phyloP scores from a whole-genome alignment of 2,797 vertebrate genomes.

The Diglossa cyanea region DNA sequence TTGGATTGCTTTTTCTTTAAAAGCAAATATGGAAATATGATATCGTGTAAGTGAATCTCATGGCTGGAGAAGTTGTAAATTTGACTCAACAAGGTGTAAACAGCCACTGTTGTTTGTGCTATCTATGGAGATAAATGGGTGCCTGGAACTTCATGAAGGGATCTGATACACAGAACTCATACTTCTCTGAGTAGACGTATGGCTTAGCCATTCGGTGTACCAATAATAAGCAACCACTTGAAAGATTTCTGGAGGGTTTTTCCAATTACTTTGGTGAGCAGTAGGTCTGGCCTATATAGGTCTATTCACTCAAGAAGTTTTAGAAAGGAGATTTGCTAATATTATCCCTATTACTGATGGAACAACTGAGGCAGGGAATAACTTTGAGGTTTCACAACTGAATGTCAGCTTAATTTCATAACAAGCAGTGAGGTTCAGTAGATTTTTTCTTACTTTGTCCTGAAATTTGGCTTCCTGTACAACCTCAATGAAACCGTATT shows the following conservation, averaged over 20 bases:
- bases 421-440: neutral
- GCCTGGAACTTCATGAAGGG: neutral
- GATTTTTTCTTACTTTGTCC: neutral
- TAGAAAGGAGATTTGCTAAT: neutral
- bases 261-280: neutral
- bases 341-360: neutral
- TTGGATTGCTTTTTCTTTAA: neutral
- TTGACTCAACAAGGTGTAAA: constrained; percentile 27
- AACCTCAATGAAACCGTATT: neutral
- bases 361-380: neutral
- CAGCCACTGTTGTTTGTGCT: neutral
- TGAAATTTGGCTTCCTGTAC: neutral
- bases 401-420: neutral
- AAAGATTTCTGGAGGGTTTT: constrained; percentile 2
- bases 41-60: neutral
- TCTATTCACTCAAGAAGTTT: neutral
- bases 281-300: neutral
- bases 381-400: neutral
- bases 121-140: constrained; percentile 2
- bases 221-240: neutral
- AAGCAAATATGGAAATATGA: neutral
- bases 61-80: neutral
- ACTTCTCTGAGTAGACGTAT: neutral
- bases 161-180: neutral
- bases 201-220: neutral